These are phyloP conservation scores for Apodemia mormo DNA, from an alignment of 2,888 invertebrate species.

Conservation along the genomic window DNA sequence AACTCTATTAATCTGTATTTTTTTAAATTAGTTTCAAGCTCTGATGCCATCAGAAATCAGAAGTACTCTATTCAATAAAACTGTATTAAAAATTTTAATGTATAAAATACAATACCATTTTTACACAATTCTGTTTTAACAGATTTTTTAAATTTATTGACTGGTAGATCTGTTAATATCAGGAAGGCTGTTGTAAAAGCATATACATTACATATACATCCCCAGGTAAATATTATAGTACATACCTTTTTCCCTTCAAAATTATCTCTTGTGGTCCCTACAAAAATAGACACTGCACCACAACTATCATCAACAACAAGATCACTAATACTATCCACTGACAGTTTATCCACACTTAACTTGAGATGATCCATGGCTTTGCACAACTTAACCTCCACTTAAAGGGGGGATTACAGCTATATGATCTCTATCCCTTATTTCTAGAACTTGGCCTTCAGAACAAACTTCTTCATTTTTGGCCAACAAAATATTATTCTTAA, in stretches of 20 bases:
- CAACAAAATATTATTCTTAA: slow-evolving; percentile 87
- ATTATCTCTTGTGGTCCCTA: slow-evolving; percentile 93
- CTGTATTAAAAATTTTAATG: no score
- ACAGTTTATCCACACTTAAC: slow-evolving; percentile 84
- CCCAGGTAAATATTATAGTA: slow-evolving; percentile 15
- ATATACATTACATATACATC: no score
- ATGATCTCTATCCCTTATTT: slow-evolving; percentile 86
- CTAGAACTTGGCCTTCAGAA: slow-evolving; percentile 73
- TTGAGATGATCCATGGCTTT: slow-evolving; percentile 87
- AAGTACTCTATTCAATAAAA: no score
- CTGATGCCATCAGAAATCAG: no score
- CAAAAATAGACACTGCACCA: slow-evolving; percentile 94
- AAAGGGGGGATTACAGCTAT: slow-evolving; percentile 96
- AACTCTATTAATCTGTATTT: no score
- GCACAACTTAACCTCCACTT: slow-evolving; percentile 89
- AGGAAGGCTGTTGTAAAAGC: no score
- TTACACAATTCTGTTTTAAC: no score
- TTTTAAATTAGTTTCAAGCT: no score
- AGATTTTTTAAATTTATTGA: no score
- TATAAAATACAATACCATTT: no score
- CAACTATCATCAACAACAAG: slow-evolving; percentile 86
- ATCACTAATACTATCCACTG: slow-evolving; percentile 84
- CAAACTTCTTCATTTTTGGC: slow-evolving; percentile 93
- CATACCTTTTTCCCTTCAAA: slow-evolving; percentile 89
- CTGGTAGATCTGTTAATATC: no score